Percentiles rank a stretch among this genome's conserved stretches.
Evolutionary conservation across 2,888 invertebrate species (phyloP).

Genomic region (Epistrophe grossulariae): DNA sequence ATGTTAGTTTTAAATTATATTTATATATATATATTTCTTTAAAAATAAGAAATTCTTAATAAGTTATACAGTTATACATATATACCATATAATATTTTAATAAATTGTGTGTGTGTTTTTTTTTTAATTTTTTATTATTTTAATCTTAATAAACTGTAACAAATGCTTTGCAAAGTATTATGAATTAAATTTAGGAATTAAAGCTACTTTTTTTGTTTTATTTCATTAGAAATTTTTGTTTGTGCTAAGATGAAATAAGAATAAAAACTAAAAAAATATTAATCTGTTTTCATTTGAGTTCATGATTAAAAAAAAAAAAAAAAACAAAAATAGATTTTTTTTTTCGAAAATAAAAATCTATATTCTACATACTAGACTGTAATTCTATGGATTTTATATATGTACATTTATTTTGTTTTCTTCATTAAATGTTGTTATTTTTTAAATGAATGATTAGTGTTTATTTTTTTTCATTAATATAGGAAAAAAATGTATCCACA

Average conservation of each 20-base stretch:
- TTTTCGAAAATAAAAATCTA: conserved; percentile 53
- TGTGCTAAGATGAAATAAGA: conserved; percentile 55
- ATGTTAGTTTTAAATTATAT: conserved; percentile 66
- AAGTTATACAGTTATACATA: conserved; percentile 71
- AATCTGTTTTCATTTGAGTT: conserved; percentile 34
- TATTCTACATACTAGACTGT: conserved; percentile 45
- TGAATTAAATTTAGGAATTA: conserved; percentile 64
- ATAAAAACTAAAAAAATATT: conserved; percentile 22
- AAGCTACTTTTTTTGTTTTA: conserved; percentile 60
- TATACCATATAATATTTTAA: conserved; percentile 63
- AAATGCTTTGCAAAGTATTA: conserved; percentile 73
- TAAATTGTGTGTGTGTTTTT: conserved; percentile 61
- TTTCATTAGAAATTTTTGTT: conserved; percentile 52
- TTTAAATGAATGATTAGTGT: conserved; percentile 47
- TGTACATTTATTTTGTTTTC: conserved; percentile 42
- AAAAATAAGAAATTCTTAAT: conserved; percentile 77
- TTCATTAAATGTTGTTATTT: conserved; percentile 49
- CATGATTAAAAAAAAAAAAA: conserved; percentile 53
- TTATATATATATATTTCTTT: conserved; percentile 66
- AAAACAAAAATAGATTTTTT: conserved; percentile 39
- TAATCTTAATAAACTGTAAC: conserved; percentile 72
- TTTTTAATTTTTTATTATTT: conserved; percentile 32
- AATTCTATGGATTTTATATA: conserved; percentile 53
- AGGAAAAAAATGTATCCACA: conserved; percentile 33
- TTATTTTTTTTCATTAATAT: conserved; percentile 31